A percentile compares a stretch with the other conserved stretches of the same genome.
Evolutionary conservation across 1,140 invertebrate species (phyloP).

Genomic region (Penaeus indicus): DNA sequence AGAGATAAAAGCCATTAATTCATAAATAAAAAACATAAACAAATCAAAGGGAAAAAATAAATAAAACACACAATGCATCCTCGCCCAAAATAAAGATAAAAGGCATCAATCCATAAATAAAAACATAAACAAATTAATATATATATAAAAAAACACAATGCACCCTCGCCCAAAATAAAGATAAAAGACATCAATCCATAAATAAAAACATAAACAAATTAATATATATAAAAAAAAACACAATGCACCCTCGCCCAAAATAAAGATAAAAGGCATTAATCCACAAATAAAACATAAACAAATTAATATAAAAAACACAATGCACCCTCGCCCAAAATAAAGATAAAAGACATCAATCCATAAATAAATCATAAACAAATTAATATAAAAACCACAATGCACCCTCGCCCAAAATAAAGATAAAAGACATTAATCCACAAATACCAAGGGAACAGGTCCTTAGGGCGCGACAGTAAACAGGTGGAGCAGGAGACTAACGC

Average conservation of each 20-base stretch:
- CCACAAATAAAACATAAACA: not conserved
- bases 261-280: too few species aligned
- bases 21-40: not conserved
- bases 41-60: not conserved
- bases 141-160: not conserved
- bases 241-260: too few species aligned
- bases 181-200: too few species aligned
- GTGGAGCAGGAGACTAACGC: too few species aligned
- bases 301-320: not conserved
- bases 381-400: not conserved
- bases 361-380: not conserved
- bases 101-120: too few species aligned
- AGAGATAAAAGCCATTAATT: not conserved
- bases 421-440: too few species aligned
- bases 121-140: not conserved
- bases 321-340: not conserved
- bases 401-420: too few species aligned
- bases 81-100: too few species aligned
- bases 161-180: too few species aligned
- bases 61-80: too few species aligned
- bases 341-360: not conserved
- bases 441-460: too few species aligned
- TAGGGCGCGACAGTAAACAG: too few species aligned
- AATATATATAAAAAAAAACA: not conserved
- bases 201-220: not conserved